Base-by-base conservation (phyloP, 2,113 vertebrate genomes). In the Rhodinocichla rosea region DNA sequence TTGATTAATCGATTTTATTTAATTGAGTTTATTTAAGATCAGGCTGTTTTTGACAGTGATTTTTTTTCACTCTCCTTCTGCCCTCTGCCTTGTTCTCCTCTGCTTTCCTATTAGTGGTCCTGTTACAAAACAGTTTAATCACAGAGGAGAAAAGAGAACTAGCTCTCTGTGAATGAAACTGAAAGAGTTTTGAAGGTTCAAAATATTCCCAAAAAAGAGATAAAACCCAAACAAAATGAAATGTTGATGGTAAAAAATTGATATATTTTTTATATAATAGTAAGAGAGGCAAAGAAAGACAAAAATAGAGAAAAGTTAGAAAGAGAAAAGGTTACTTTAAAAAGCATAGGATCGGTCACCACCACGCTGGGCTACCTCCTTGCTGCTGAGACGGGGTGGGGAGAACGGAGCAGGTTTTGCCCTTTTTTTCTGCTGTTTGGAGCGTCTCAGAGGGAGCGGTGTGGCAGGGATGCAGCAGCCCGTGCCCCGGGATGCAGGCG, bases 111-210 rank as follows among this genome's bases (percentile, higher is more conserved):
- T 19, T 33, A 55, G 10, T n/a, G 21, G 6, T 47, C n/a, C n/a
- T 56, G 28, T 33, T 47, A 49, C 3, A 3, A 59, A n/a, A 11
- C 0, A 0, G 1, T 81, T 40, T 49, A 59, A 49, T 59, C 42
- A 49, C 23, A 49, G 19, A 39, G 5, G 17, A 69, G 28, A 57
- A 33, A 49, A 40, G 42, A 57, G 42, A 47, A 27, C 13, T 14
- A 33, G 16, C 17, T 81, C 75, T 42, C 28, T 40, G 64, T n/a
- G 28, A 33, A 40, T 27, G 6, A 68, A 26, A 39, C 0, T 0
- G n/a, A 33, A 56, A 47, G 8, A 67, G 37, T 5, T 52, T 32
- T 32, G 16, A 67, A 56, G 13, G 16, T 56, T 47, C 0, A 0
- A 56, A 32, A 56, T 20, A 47, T 7, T 39, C 52, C 10, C 13